phyloP scores from a whole-genome alignment of 2,888 invertebrate species.

The Orthosia gracilis region DNA sequence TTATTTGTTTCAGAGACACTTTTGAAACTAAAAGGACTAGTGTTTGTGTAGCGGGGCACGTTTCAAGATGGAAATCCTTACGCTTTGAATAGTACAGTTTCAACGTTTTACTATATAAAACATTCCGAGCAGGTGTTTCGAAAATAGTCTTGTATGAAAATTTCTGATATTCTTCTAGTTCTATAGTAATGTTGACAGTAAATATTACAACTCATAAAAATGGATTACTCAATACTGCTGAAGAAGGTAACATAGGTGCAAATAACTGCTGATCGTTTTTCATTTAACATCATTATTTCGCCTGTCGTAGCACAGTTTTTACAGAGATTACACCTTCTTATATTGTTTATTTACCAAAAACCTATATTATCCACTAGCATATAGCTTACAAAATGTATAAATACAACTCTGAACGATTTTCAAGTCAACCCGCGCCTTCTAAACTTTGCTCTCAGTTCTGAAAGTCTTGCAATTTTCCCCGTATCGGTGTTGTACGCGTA shows the following conservation, averaged over 20 bases:
- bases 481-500: conserved; percentile 76
- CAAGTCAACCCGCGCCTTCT: conserved; percentile 39
- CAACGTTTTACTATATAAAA: conserved; percentile 61
- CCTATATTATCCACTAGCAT: background rate
- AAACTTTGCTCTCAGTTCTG: conserved; percentile 66
- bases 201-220: conserved; percentile 25
- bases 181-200: conserved; percentile 33
- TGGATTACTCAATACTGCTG: conserved; percentile 7
- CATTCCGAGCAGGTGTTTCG: conserved; percentile 58
- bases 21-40: conserved; percentile 51
- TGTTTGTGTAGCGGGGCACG: conserved; percentile 51
- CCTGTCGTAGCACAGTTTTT: background rate
- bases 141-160: conserved; percentile 51
- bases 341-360: background rate
- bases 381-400: conserved; percentile 28
- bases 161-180: conserved; percentile 45
- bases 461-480: conserved; percentile 80
- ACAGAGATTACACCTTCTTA: background rate
- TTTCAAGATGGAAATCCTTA: conserved; percentile 58
- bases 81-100: conserved; percentile 61
- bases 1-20: conserved; percentile 59
- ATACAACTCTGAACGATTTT: conserved; percentile 43
- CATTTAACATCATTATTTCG: background rate
- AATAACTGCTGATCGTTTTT: background rate
- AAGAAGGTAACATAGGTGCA: background rate